phyloP scores from a whole-genome alignment of 1,140 invertebrate species.

The Macrobrachium rosenbergii region DNA sequence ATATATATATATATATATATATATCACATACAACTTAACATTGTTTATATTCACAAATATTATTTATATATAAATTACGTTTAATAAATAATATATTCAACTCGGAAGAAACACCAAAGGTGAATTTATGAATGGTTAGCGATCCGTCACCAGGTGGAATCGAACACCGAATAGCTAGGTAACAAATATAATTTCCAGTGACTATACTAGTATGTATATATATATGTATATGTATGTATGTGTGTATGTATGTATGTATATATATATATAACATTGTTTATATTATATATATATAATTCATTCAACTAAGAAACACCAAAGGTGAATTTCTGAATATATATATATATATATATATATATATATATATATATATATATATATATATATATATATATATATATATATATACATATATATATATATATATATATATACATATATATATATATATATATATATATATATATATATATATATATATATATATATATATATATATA shows the following conservation, averaged over 20 bases:
- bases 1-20: conserved; percentile 19
- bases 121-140: background rate
- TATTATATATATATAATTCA: too few relatives aligned
- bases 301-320: too few relatives aligned
- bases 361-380: conserved; percentile 20
- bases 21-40: background rate
- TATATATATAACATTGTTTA: too few relatives aligned
- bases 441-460: conserved; percentile 20
- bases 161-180: background rate
- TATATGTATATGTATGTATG: too few relatives aligned
- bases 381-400: conserved; percentile 11
- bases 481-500: conserved; percentile 19
- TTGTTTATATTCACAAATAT: background rate
- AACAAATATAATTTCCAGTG: too few relatives aligned
- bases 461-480: conserved; percentile 20
- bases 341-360: conserved; percentile 17
- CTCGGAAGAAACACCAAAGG: background rate
- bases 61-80: background rate
- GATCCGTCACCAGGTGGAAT: background rate
- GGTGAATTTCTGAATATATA: background rate
- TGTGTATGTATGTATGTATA: too few relatives aligned
- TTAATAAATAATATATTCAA: background rate
- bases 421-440: conserved; percentile 18
- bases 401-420: background rate
- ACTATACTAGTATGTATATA: too few relatives aligned